Percentiles rank a stretch among this genome's conserved stretches.
Evolutionary conservation across 2,888 invertebrate genomes (phyloP).

Genomic region (Lasioglossum calceatum): DNA sequence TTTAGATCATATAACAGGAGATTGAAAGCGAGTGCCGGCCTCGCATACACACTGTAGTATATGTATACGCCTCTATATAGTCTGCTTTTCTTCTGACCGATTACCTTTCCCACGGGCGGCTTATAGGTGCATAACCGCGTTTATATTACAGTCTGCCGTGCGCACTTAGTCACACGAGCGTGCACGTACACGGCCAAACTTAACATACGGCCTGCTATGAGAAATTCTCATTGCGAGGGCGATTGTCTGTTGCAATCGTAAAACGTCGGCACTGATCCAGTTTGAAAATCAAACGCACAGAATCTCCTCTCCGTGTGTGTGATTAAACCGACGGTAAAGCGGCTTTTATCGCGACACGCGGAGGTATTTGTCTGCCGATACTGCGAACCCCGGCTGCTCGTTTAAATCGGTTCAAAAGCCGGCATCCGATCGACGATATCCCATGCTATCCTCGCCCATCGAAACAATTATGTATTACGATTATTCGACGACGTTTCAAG

Average conservation of each 20-base stretch:
- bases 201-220: slow-evolving; percentile 72
- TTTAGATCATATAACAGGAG: slow-evolving; percentile 52
- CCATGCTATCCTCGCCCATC: background rate
- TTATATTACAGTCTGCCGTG: slow-evolving; percentile 74
- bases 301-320: slow-evolving; percentile 47
- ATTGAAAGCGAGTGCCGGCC: slow-evolving; percentile 53
- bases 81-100: slow-evolving; percentile 80
- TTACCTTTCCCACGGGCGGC: slow-evolving; percentile 80
- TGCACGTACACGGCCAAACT: slow-evolving; percentile 51
- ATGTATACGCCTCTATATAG: slow-evolving; percentile 40
- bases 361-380: background rate
- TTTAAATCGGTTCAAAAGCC: background rate
- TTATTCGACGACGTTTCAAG: slow-evolving; percentile 11
- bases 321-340: slow-evolving; percentile 22
- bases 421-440: background rate
- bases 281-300: slow-evolving; percentile 69
- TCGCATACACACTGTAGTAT: slow-evolving; percentile 20
- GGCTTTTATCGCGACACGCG: slow-evolving; percentile 16
- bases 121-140: slow-evolving; percentile 63
- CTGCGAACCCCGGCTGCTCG: background rate
- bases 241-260: slow-evolving; percentile 69
- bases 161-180: slow-evolving; percentile 62
- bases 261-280: slow-evolving; percentile 69
- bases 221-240: slow-evolving; percentile 78
- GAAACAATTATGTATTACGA: slow-evolving; percentile 1